Base-by-base conservation (phyloP, 2,113 vertebrate genomes). In the Halcyon senegalensis region DNA sequence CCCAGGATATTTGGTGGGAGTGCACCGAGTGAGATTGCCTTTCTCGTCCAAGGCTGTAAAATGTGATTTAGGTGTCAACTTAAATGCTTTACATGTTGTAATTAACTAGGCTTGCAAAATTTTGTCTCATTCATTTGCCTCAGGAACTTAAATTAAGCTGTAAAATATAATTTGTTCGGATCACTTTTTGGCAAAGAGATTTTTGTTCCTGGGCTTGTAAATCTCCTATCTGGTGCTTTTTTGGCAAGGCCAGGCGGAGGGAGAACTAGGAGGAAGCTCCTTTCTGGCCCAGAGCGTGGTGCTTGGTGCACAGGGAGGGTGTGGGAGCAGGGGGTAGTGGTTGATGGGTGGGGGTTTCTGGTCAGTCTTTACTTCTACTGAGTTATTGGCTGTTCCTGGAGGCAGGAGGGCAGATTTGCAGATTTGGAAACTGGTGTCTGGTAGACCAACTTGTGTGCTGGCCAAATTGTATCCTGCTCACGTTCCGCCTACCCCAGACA, bases 41-140 rank as follows among this genome's bases (percentile, higher is more conserved):
- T 87, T 78, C 67, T 82, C 13, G 0, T 85, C 87, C 82, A 30
- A 80, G 77, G 87, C 16, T 89, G 74, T 96, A 92, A 96, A 95
- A 93, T 64, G 27, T 93, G 91, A 96, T 94, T 94, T 93, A 96
- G 82, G 31, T 93, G 63, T 84, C 20, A 24, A 24, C 59, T 68
- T 82, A 66, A 95, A 72, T 66, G 81, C 53, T 91, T 92, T 87
- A 37, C 77, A 30, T 87, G 64, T 73, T 67, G 62, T 83, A 93
- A 94, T 93, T 93, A 94, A 94, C 44, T 18, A 75, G n/a, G 69
- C 70, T 72, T 91, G 86, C 89, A 91, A 86, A 72, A 31, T 92
- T 89, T 86, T 72, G 7, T 87, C 93, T 64, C 55, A 60, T 84
- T 58, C 58, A 5, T 94, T 93, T 93, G 64, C 66, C 0, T 0